Percentiles rank a stretch among this genome's conserved stretches.
Conservation (phyloP, 1,140 invertebrate genomes). For the Steinernema feltiae region DNA sequence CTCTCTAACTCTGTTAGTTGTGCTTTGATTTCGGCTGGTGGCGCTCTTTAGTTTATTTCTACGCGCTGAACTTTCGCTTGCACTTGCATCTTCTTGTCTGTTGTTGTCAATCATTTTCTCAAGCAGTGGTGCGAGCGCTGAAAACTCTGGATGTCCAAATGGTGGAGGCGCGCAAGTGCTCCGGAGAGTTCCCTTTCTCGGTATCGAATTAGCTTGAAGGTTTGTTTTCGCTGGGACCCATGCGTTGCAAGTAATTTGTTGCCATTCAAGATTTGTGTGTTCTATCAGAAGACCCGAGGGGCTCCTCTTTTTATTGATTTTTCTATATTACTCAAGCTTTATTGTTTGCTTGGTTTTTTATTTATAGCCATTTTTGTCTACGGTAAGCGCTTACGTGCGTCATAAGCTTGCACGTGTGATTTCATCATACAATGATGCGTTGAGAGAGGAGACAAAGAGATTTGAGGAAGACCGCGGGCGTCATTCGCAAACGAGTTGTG, state of each 20-base stretch:
- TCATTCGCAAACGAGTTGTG: background rate
- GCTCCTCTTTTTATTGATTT: background rate
- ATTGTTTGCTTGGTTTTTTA: background rate
- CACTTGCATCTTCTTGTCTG: background rate
- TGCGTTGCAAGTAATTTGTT: background rate
- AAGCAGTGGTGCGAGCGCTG: too few species aligned
- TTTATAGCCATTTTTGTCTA: too few species aligned
- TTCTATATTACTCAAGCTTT: background rate
- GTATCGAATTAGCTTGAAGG: background rate
- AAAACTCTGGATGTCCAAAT: constrained; percentile 10
- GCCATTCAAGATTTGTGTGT: too few species aligned
- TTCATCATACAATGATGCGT: too few species aligned
- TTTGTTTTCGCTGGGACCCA: background rate
- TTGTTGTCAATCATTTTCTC: too few species aligned
- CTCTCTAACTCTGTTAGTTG: constrained; percentile 6
- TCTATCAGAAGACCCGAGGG: background rate
- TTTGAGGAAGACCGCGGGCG: background rate
- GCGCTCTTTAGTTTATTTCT: background rate
- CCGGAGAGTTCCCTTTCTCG: background rate
- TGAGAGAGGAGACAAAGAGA: background rate
- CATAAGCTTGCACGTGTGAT: too few species aligned
- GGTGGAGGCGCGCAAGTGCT: constrained; percentile 4
- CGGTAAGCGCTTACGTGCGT: too few species aligned
- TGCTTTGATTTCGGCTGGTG: constrained; percentile 4
- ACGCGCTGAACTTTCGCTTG: background rate